Percentiles rank a stretch among this genome's conserved stretches.
Evolutionary conservation across 2,797 vertebrate species (phyloP).

Genomic region (Rhinogobio ventralis): DNA sequence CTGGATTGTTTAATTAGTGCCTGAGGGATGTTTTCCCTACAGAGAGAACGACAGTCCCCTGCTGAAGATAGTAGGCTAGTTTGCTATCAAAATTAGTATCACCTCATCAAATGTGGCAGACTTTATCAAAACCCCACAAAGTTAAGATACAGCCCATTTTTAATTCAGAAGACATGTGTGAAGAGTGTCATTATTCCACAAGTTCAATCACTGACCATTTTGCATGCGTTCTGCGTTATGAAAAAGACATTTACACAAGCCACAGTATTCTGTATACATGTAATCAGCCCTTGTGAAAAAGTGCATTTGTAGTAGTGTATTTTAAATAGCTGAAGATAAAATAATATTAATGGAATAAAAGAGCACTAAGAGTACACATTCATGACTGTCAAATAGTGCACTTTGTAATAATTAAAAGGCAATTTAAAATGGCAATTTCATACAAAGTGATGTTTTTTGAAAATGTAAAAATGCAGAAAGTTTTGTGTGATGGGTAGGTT

Average conservation of each 20-base stretch:
- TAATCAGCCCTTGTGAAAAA: background rate
- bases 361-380: background rate
- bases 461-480: no score
- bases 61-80: background rate
- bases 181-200: background rate
- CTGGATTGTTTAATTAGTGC: conserved; percentile 2
- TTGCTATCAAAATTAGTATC: background rate
- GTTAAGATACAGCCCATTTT: background rate
- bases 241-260: background rate
- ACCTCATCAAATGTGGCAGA: background rate
- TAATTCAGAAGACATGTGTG: background rate
- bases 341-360: no score
- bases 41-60: background rate
- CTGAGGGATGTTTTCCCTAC: background rate
- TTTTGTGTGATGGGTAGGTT: no score
- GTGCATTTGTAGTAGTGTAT: background rate
- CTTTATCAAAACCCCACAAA: background rate
- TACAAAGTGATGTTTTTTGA: no score
- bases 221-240: background rate
- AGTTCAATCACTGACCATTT: background rate
- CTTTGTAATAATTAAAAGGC: background rate
- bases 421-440: no score
- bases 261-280: background rate
- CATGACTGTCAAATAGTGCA: background rate
- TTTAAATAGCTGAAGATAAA: no score